Evolutionary conservation across 2,113 vertebrate species (phyloP).

Genomic region (Micronycteris hirsuta): DNA sequence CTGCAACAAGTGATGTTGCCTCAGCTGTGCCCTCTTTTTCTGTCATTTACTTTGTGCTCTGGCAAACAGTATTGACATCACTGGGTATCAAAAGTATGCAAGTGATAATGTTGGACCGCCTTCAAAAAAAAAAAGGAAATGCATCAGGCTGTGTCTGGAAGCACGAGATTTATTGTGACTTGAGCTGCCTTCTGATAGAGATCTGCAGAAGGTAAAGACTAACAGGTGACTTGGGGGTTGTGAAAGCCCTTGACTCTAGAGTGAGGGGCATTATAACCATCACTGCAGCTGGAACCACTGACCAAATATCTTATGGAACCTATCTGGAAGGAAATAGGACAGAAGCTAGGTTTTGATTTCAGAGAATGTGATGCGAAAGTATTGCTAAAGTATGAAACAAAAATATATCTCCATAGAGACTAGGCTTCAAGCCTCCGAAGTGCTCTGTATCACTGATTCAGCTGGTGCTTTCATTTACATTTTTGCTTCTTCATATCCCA

Average conservation of each 20-base stretch:
- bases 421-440: not conserved
- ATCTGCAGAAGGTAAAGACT: not conserved
- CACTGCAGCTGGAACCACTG: not conserved
- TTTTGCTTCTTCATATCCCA: not conserved
- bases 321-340: not conserved
- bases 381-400: not conserved
- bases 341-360: not conserved
- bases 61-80: not conserved
- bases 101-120: not conserved
- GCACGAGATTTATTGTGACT: not conserved
- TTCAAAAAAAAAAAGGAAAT: constrained; percentile 18
- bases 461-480: not conserved
- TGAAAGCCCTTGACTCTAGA: not conserved
- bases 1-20: not conserved
- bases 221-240: not conserved
- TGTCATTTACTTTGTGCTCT: constrained; percentile 30
- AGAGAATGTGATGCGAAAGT: not conserved
- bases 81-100: not conserved
- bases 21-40: constrained; percentile 26
- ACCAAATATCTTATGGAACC: not conserved
- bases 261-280: not conserved
- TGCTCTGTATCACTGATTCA: not conserved
- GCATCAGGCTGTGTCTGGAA: not conserved
- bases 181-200: not conserved
- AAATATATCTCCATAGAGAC: not conserved